Conservation (phyloP, 2,888 invertebrate genomes). For the Escarpia spicata region DNA sequence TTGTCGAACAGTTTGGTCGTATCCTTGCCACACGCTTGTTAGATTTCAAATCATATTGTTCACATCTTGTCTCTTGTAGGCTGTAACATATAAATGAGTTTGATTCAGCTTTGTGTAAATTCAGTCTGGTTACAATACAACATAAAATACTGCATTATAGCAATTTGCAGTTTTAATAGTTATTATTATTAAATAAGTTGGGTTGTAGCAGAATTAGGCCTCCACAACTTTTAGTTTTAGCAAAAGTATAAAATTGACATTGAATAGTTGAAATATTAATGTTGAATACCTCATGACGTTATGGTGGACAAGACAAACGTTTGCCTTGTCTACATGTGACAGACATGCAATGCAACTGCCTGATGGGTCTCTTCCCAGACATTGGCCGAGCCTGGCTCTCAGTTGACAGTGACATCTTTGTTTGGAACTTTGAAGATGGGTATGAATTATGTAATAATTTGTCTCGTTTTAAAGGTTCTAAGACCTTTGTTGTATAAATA, state of each 20-base stretch:
- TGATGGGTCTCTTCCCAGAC: slow-evolving; percentile 97
- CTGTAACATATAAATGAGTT: too few species aligned
- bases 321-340: slow-evolving; percentile 34
- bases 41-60: neutral
- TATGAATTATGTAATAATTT: slow-evolving; percentile 40
- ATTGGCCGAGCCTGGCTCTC: slow-evolving; percentile 96
- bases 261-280: too few species aligned
- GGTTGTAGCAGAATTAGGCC: too few species aligned
- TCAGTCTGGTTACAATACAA: too few species aligned
- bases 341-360: slow-evolving; percentile 95
- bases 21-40: slow-evolving; percentile 61
- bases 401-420: slow-evolving; percentile 96
- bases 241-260: too few species aligned
- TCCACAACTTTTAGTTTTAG: too few species aligned
- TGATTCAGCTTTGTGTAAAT: too few species aligned
- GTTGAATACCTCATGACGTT: too few species aligned
- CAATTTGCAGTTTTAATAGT: too few species aligned
- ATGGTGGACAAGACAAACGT: neutral
- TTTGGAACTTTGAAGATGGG: slow-evolving; percentile 96
- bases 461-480: neutral
- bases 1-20: slow-evolving; percentile 95
- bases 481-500: neutral
- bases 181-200: too few species aligned
- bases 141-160: too few species aligned
- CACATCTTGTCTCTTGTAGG: neutral